Evolutionary conservation across 2,797 vertebrate species (phyloP).

Genomic region (Etheostoma nigrum): DNA sequence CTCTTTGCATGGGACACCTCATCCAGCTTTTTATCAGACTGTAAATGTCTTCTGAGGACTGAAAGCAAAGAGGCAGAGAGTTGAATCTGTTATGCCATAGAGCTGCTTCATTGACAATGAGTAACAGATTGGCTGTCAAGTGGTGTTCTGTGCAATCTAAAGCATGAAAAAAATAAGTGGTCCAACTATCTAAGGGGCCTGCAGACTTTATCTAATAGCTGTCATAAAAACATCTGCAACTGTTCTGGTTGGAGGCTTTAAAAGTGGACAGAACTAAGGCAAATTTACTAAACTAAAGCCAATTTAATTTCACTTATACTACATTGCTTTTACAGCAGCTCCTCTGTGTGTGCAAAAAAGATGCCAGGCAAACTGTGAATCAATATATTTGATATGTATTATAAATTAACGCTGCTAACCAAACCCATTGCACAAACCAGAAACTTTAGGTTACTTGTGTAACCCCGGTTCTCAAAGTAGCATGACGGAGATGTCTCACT

Average conservation of each 20-base stretch:
- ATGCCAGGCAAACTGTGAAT: too few species aligned
- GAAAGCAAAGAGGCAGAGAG: constrained; percentile 11
- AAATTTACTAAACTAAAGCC: too few species aligned
- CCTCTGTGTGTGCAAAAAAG: too few species aligned
- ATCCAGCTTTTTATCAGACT: neutral
- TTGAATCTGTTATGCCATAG: constrained; percentile 24
- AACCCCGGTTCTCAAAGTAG: too few species aligned
- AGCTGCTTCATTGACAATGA: constrained; percentile 35
- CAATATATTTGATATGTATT: too few species aligned
- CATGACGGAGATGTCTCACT: too few species aligned
- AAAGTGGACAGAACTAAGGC: neutral
- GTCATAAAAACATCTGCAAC: constrained; percentile 35
- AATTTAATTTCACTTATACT: neutral
- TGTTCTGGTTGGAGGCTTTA: constrained; percentile 11
- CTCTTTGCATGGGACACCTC: constrained; percentile 7
- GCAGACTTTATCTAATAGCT: constrained; percentile 14
- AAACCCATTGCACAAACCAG: too few species aligned
- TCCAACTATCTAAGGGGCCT: constrained; percentile 16
- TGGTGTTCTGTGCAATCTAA: constrained; percentile 29
- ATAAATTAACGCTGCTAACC: too few species aligned
- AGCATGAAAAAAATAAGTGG: constrained; percentile 40
- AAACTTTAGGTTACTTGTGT: too few species aligned
- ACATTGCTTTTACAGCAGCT: neutral
- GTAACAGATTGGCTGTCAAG: constrained; percentile 43
- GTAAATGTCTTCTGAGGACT: constrained; percentile 1